Base-by-base conservation (phyloP, 2,888 invertebrate species). In the Nomada goodeniana region DNA sequence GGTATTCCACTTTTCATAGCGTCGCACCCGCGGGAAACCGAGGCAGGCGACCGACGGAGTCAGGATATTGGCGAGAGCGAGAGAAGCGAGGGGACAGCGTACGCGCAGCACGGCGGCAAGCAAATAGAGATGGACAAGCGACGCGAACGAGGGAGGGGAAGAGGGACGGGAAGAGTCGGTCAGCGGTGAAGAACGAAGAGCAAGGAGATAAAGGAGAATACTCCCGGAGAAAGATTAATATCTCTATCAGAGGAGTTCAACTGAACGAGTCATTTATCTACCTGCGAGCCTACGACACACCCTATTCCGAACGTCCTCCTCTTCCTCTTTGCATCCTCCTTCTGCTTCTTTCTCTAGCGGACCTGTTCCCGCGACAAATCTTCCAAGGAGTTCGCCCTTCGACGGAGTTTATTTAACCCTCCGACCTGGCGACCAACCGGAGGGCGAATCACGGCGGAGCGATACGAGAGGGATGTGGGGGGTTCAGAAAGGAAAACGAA, bases 181-280 rank as follows among this genome's bases (percentile, higher is more conserved):
- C 87, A 88, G 80, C 76, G 80, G 23, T 11, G 61, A 69, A 55
- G 65, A 44, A 80, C 73, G 71, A 55, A 50, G 53, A 82, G 71
- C 55, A 47, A 72, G 47, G 65, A 64, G 70, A 70, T 68, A 67
- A 69, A 47, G 50, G 69, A 64, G 77, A 71, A 72, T 57, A 72
- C 47, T 64, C 77, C 69, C 69, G 61, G 83, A 88, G 90, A 91
- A 91, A 92, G 92, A 92, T 92, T 92, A 92, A 92, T 92, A 92
- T 92, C 92, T 92, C 90, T 92, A 92, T 92, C 91, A 90, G 88
- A 90, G 88, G 90, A 91, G 91, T 92, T 92, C 91, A 92, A 84
- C 86, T 82, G 89, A 91, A 86, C 89, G 76, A 83, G 85, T 90
- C 90, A 92, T 92, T 92, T 92, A 92, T 92, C 92, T 90, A 89